Base-by-base conservation (phyloP, 2,797 vertebrate genomes). In the Chelon labrosus region DNA sequence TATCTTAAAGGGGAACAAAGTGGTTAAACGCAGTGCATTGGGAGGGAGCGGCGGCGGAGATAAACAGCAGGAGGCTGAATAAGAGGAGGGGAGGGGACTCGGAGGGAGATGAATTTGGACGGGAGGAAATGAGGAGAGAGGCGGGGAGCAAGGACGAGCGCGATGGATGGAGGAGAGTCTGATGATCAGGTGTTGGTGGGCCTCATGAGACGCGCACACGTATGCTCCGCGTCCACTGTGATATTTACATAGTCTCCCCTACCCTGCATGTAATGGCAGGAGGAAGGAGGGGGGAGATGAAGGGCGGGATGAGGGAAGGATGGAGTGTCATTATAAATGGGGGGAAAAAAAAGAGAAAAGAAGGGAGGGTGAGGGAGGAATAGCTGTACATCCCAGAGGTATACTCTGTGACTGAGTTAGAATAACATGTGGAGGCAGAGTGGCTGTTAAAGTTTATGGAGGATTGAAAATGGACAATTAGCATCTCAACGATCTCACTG, bases 381-480 rank as follows among this genome's bases (percentile, higher is more conserved):
- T 77, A 80, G 83, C 80, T 75, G 75, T 65, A 80, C 67, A 81
- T 91, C 91, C 85, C 88, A 75, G 85, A 88, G 85, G 88, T 89
- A 85, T 84, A 73, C 87, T 89, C 77, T 88, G 90, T 91, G 90
- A 89, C 90, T 88, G 87, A 85, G 87, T 93, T 91, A 91, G 87
- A 91, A 93, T 91, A 93, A 93, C 92, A 90, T 86, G 88, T 81
- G 89, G 90, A 83, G 82, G 85, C 85, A 87, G 84, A 88, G 89
- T 82, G 86, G 91, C 91, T 90, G 92, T 95, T 93, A 95, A 95
- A 95, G 88, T 94, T 95, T 94, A 95, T 94, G 94, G 93, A 84
- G 93, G 92, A 93, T 94, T 94, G 92, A 94, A 93, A 95, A 95
- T 94, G 93, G 93, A 94, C 94, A 95, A 94, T 95, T 95, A 95